phyloP scores from a whole-genome alignment of 1,140 invertebrate species.

The Magallana gigas region DNA sequence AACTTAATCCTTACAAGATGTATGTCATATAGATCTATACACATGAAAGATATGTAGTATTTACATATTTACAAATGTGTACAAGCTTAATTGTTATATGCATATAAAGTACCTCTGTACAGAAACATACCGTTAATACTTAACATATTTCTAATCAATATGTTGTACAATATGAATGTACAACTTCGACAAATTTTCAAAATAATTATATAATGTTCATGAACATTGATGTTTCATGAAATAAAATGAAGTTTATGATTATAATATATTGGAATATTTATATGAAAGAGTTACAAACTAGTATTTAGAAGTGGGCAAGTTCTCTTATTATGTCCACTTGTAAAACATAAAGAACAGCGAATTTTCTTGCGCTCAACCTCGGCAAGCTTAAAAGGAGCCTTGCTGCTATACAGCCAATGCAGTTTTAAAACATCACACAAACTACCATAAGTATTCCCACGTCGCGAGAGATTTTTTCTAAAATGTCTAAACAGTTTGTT shows the following conservation, averaged over 20 bases:
- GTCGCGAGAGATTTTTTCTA: constrained; percentile 15
- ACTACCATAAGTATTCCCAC: constrained; percentile 36
- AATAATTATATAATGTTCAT: too few species aligned
- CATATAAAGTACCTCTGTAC: too few species aligned
- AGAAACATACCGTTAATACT: too few species aligned
- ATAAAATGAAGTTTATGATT: too few species aligned
- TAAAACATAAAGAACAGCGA: constrained; percentile 35
- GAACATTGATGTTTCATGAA: too few species aligned
- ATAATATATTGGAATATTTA: too few species aligned
- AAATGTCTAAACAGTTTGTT: constrained; percentile 36
- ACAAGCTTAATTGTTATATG: too few species aligned
- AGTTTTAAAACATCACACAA: constrained; percentile 33
- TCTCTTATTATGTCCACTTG: not conserved
- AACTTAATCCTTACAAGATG: not conserved
- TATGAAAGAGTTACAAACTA: not conserved
- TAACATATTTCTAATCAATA: too few species aligned
- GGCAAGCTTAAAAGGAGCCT: constrained; percentile 11
- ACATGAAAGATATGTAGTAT: not conserved
- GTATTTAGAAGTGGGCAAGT: constrained; percentile 21
- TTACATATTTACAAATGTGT: not conserved
- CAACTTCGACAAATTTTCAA: too few species aligned
- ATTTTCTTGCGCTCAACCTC: constrained; percentile 31
- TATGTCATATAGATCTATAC: too few species aligned
- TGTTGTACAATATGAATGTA: too few species aligned
- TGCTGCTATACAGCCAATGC: constrained; percentile 10